Conservation (phyloP, 2,797 vertebrate species). For the Percopsis omiscomaycus region DNA sequence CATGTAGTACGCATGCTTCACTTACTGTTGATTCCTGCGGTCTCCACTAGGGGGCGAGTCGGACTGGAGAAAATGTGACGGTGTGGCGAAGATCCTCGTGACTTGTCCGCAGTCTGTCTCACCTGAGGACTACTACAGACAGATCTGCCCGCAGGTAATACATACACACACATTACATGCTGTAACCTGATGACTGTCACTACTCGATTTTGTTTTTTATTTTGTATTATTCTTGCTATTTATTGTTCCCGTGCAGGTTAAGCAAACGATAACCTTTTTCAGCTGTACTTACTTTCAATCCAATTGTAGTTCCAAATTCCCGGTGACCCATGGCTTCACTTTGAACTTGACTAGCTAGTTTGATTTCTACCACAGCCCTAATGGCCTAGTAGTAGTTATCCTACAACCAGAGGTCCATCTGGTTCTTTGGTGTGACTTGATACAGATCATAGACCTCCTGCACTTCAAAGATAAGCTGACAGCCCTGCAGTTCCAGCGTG, state of each 20-base stretch:
- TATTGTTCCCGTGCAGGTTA: too few species aligned
- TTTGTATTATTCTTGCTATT: too few species aligned
- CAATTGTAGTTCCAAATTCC: too few species aligned
- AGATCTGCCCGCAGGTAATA: slow-evolving; percentile 89
- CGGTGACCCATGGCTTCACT: too few species aligned
- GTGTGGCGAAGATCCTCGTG: slow-evolving; percentile 86
- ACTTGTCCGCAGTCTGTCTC: slow-evolving; percentile 89
- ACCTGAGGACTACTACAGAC: slow-evolving; percentile 82
- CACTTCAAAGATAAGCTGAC: slow-evolving; percentile 84
- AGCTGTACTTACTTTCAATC: too few species aligned
- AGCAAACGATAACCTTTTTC: too few species aligned
- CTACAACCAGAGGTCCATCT: neutral
- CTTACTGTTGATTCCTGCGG: slow-evolving; percentile 5
- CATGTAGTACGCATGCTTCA: too few species aligned
- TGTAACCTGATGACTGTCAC: too few species aligned
- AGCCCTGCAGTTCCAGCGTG: slow-evolving; percentile 85
- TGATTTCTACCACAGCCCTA: too few species aligned
- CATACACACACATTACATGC: neutral
- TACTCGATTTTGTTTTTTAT: too few species aligned
- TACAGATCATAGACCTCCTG: slow-evolving; percentile 86
- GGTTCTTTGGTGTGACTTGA: neutral
- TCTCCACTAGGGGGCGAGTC: slow-evolving; percentile 78
- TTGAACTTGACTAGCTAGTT: too few species aligned
- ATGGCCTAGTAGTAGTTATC: too few species aligned
- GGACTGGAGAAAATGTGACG: slow-evolving; percentile 91